Conservation (phyloP, 2,797 vertebrate species). For the Amniataba percoides region DNA sequence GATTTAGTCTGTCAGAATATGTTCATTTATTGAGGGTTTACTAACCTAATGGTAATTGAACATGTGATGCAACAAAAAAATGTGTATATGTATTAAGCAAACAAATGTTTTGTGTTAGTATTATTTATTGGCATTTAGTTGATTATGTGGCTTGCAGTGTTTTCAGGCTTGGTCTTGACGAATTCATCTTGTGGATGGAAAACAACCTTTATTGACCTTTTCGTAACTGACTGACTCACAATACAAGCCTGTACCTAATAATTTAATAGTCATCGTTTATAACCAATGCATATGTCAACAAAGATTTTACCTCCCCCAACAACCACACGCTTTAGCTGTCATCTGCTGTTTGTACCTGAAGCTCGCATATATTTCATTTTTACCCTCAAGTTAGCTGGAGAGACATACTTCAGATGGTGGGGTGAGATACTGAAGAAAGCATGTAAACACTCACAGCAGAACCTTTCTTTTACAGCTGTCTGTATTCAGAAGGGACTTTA, state of each 20-base stretch:
- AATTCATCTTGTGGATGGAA: slow-evolving; percentile 18
- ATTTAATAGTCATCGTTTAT: slow-evolving; percentile 40
- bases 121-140: not conserved
- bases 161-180: not conserved
- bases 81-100: not conserved
- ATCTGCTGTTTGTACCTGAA: not conserved
- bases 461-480: not conserved
- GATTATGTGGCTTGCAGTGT: not conserved
- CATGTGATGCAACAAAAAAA: not conserved
- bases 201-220: slow-evolving; percentile 29
- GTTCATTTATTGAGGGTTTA: not conserved
- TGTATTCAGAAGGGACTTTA: not conserved
- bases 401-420: not conserved
- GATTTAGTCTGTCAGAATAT: not conserved
- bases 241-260: slow-evolving; percentile 48
- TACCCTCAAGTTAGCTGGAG: not conserved
- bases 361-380: too few relatives aligned
- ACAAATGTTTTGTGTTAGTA: not conserved
- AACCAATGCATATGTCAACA: slow-evolving; percentile 33
- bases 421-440: not conserved
- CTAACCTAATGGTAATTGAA: not conserved
- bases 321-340: slow-evolving; percentile 1
- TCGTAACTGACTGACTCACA: slow-evolving; percentile 34
- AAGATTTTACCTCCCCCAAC: slow-evolving; percentile 15
- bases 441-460: not conserved